A percentile compares a stretch with the other conserved stretches of the same genome.
Conservation (phyloP, 2,888 invertebrate genomes). For the Panzeria rudis region DNA sequence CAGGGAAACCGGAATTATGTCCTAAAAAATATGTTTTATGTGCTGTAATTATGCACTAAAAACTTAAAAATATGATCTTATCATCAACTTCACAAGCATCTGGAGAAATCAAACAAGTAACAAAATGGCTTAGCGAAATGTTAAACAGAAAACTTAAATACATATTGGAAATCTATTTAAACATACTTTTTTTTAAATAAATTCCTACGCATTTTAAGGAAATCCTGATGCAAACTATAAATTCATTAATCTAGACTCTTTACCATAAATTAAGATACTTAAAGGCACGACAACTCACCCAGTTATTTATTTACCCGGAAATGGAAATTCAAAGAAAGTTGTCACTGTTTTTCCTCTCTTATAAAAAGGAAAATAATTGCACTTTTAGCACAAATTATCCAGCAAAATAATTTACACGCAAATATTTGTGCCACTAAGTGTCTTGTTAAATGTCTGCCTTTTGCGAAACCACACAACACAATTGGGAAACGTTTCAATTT, state of each 20-base stretch:
- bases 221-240: neutral
- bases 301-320: conserved; percentile 39
- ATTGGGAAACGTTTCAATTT: conserved; percentile 59
- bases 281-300: conserved; percentile 15
- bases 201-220: conserved; percentile 15
- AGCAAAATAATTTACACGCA: conserved; percentile 38
- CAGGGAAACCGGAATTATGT: no score
- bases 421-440: conserved; percentile 34
- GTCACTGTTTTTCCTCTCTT: neutral
- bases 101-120: no score
- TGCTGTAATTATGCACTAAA: no score
- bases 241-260: neutral
- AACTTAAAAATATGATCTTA: no score
- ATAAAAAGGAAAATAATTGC: conserved; percentile 30
- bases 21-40: no score
- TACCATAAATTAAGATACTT: conserved; percentile 26
- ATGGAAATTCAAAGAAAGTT: conserved; percentile 36
- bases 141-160: no score
- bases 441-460: conserved; percentile 35
- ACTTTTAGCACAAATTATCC: conserved; percentile 52
- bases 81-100: no score
- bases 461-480: conserved; percentile 8
- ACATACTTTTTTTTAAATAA: neutral
- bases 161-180: no score
- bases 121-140: no score